These are phyloP conservation scores for Scrobipalpa costella DNA, from an alignment of 2,888 invertebrate species.

Conservation along the genomic window DNA sequence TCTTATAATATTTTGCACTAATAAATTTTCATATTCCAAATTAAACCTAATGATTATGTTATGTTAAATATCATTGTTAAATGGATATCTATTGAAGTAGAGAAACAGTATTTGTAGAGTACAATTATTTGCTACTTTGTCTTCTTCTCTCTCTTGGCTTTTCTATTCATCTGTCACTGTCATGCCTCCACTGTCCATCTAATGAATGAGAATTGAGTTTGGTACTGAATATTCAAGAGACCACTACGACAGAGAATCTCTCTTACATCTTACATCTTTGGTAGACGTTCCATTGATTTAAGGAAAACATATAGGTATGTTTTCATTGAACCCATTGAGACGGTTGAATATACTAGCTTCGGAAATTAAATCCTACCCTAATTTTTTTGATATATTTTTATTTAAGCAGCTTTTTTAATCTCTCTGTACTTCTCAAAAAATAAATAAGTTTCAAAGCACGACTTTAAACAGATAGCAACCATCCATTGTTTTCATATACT, in stretches of 20 bases:
- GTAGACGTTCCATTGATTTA: not conserved
- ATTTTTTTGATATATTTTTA: no score
- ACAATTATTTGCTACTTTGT: conserved; percentile 39
- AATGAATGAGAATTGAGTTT: conserved; percentile 43
- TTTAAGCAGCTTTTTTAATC: no score
- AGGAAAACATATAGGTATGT: not conserved
- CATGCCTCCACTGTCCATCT: conserved; percentile 37
- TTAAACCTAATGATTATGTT: not conserved
- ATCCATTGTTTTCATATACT: no score
- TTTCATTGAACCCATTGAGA: not conserved
- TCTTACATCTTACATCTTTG: conserved; percentile 33
- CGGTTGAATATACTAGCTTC: no score
- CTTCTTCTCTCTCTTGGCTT: conserved; percentile 33
- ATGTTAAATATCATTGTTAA: not conserved
- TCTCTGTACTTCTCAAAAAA: no score
- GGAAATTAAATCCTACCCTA: no score
- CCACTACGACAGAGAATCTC: not conserved
- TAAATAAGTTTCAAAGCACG: no score
- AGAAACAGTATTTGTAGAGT: not conserved
- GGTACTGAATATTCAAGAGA: conserved; percentile 7
- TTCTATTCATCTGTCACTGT: conserved; percentile 51
- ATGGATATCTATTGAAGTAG: not conserved
- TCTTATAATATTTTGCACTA: no score
- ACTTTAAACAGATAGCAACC: no score
- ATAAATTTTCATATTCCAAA: not conserved